These are phyloP conservation scores for Choloepus didactylus DNA, from an alignment of 2,797 vertebrate species.

Conservation along the genomic window DNA sequence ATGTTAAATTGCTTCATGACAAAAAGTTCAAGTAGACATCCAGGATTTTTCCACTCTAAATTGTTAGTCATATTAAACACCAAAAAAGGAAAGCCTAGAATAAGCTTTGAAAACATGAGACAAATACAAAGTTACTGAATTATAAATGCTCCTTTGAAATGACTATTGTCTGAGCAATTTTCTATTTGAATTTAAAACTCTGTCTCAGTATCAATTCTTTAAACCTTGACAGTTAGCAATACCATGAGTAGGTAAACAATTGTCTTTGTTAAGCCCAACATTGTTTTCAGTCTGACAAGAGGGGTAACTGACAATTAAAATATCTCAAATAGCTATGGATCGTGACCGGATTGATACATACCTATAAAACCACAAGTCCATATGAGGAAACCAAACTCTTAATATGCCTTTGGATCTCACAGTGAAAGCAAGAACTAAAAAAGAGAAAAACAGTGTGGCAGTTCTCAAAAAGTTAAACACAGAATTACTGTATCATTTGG, in stretches of 20 bases:
- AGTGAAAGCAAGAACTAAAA: background rate
- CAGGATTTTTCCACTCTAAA: background rate
- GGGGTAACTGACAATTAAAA: background rate
- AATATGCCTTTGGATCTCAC: background rate
- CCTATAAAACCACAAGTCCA: background rate
- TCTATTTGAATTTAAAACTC: slow-evolving; percentile 42
- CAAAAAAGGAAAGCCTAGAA: slow-evolving; percentile 20
- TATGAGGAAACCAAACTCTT: background rate
- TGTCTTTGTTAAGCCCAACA: background rate
- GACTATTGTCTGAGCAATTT: background rate
- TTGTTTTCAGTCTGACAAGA: background rate
- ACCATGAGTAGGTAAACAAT: background rate
- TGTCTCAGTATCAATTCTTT: slow-evolving; percentile 12
- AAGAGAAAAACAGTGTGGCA: background rate
- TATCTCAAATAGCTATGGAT: background rate
- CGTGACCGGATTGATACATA: background rate
- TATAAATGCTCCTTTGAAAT: background rate
- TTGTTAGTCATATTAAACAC: slow-evolving; percentile 4
- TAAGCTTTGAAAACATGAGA: slow-evolving; percentile 18
- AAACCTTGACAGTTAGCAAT: slow-evolving; percentile 26
- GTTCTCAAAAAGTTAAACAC: background rate
- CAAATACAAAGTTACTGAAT: slow-evolving; percentile 22
- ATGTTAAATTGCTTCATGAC: slow-evolving; percentile 30
- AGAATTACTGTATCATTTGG: too few relatives aligned
- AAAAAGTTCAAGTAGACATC: slow-evolving; percentile 23